A percentile compares a stretch with the other conserved stretches of the same genome.
These are phyloP conservation scores for Conops quadrifasciatus DNA, from an alignment of 2,888 invertebrate genomes.

Conservation along the genomic window DNA sequence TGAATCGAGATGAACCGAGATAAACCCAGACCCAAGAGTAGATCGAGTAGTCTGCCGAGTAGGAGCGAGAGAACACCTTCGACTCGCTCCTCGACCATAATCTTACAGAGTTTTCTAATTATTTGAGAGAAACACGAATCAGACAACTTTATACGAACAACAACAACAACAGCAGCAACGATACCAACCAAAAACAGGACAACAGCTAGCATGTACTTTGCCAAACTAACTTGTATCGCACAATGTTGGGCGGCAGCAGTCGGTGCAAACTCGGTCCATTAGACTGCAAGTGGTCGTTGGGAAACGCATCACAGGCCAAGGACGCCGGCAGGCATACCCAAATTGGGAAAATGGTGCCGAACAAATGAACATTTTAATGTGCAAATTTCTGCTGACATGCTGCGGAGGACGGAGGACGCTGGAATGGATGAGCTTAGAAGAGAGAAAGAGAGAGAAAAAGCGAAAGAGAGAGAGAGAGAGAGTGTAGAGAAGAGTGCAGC, in stretches of 20 bases:
- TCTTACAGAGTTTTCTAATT: too few species aligned
- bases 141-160: too few species aligned
- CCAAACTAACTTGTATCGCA: too few species aligned
- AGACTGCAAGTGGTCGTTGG: not conserved
- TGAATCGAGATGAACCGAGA: too few species aligned
- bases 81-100: too few species aligned
- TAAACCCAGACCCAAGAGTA: too few species aligned
- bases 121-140: too few species aligned
- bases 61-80: too few species aligned
- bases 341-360: not conserved
- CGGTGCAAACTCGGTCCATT: constrained; percentile 7
- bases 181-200: too few species aligned
- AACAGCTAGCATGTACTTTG: too few species aligned
- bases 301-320: not conserved
- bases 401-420: not conserved
- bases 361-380: constrained; percentile 3
- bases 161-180: not conserved
- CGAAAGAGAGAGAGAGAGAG: not conserved
- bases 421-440: constrained; percentile 15
- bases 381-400: not conserved
- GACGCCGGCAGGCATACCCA: not conserved
- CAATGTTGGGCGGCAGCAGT: too few species aligned
- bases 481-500: constrained; percentile 30
- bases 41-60: too few species aligned
- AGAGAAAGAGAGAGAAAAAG: not conserved